Conservation (phyloP, 1,140 invertebrate species). For the Papilio xuthus region DNA sequence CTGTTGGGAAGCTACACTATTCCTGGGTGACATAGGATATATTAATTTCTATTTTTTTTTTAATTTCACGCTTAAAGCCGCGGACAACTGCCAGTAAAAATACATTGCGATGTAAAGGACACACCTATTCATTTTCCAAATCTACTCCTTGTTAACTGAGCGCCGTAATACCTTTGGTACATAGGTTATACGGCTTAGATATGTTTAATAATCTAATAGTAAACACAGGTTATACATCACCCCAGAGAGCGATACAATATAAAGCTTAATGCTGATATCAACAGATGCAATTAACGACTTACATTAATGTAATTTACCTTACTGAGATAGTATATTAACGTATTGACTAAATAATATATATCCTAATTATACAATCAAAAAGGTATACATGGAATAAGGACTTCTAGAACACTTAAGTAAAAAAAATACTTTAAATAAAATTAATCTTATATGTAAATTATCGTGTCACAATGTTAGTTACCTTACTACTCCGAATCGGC, state of each 20-base stretch:
- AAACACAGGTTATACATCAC: constrained; percentile 4
- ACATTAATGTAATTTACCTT: constrained; percentile 5
- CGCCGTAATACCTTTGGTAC: not conserved
- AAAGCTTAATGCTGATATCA: constrained; percentile 4
- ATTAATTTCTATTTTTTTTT: too few relatives aligned
- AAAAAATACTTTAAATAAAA: too few relatives aligned
- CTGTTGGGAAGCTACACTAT: too few relatives aligned
- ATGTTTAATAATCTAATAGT: not conserved
- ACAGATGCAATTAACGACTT: constrained; percentile 14
- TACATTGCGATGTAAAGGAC: not conserved
- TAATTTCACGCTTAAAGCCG: too few relatives aligned
- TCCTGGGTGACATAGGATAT: too few relatives aligned
- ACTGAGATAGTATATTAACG: not conserved
- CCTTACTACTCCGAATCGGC: too few relatives aligned
- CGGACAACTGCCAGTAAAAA: too few relatives aligned
- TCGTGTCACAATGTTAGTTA: too few relatives aligned
- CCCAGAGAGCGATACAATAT: constrained; percentile 2
- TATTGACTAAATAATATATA: not conserved
- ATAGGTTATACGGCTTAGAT: not conserved
- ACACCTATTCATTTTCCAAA: too few relatives aligned
- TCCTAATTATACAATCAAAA: not conserved
- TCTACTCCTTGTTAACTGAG: not conserved
- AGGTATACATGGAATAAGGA: too few relatives aligned
- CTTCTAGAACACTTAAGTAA: too few relatives aligned
- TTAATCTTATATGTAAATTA: too few relatives aligned